Conservation (phyloP, 2,113 vertebrate species). For the Cacatua alba region DNA sequence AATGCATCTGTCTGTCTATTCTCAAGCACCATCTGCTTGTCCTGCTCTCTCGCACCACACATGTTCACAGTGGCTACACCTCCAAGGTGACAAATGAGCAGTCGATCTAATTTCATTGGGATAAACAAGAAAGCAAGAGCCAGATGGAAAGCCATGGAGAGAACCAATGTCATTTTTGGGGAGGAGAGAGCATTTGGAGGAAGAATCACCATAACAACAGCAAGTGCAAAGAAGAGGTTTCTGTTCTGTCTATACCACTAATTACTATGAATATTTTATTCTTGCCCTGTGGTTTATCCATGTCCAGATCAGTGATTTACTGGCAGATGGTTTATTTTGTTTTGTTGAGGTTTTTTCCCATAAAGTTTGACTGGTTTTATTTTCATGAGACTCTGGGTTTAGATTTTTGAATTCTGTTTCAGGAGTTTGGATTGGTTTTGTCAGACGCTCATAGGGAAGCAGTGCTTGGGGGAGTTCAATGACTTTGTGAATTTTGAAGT, state of each 20-base stretch:
- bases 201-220: conserved; percentile 74
- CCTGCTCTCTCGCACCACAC: neutral
- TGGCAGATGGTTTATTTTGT: conserved; percentile 60
- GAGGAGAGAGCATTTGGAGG: conserved; percentile 31
- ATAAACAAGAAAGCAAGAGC: conserved; percentile 59
- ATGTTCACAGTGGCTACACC: conserved; percentile 33
- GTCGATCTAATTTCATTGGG: conserved; percentile 65
- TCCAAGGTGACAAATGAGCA: conserved; percentile 77
- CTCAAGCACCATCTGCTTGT: conserved; percentile 63
- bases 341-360: neutral
- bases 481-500: neutral
- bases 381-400: neutral
- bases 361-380: neutral
- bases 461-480: neutral
- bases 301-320: conserved; percentile 42
- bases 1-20: conserved; percentile 63
- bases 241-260: conserved; percentile 62
- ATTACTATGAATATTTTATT: conserved; percentile 66
- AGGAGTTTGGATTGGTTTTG: neutral
- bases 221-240: conserved; percentile 58
- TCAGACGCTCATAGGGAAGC: neutral
- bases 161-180: neutral
- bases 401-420: neutral
- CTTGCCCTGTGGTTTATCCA: conserved; percentile 25
- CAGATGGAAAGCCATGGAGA: conserved; percentile 73